Evolutionary conservation across 1,140 invertebrate species (phyloP), one percentile per base, ranked within the genome.

Genomic region (Belonocnema kinseyi): DNA sequence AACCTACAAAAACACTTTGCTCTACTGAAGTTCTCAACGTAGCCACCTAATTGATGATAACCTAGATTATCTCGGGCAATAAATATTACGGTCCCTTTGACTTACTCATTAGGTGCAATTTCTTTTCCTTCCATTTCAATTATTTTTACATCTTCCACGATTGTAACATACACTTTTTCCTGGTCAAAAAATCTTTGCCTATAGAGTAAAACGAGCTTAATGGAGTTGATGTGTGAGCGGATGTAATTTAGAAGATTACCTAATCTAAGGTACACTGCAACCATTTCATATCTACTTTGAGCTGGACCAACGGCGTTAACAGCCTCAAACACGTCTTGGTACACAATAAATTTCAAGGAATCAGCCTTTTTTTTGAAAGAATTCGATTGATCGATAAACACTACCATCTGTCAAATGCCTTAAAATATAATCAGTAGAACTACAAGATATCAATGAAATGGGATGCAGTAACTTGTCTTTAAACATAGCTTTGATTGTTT

Each of bases 281-380:
- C 50, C 21, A 89, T 79, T 85, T 88, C 88, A 74, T 88, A 77
- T 83, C 87, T 89, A 14, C 74, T 81, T 82, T 76, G 0, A 7
- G 8, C 40, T 40, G 40, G 40, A 40, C 3, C 26, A 2, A 80
- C 3, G 83, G 86, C 86, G 79, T 90, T 89, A 17, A 87, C 87
- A 17, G 86, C 72, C 80, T 90, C 87, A 77, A 89, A 88, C 13
- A 75, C 51, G 76, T 89, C 86, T 84, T 90, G 86, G 79, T 84
- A 89, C 70, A 90, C 84, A 51, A 88, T 86, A 13, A 88, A 56
- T 78, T 81, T 76, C 8, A 88, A 33, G 8, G 78, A 79, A 71
- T 77, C 21, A 13, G 78, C n/a, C n/a, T 75, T 88, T 83, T 12
- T 86, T 50, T 73, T 74, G n/a, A 77, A 87, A 85, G 79, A 86